phyloP scores from a whole-genome alignment of 2,888 invertebrate genomes.

The Phyllotreta striolata region DNA sequence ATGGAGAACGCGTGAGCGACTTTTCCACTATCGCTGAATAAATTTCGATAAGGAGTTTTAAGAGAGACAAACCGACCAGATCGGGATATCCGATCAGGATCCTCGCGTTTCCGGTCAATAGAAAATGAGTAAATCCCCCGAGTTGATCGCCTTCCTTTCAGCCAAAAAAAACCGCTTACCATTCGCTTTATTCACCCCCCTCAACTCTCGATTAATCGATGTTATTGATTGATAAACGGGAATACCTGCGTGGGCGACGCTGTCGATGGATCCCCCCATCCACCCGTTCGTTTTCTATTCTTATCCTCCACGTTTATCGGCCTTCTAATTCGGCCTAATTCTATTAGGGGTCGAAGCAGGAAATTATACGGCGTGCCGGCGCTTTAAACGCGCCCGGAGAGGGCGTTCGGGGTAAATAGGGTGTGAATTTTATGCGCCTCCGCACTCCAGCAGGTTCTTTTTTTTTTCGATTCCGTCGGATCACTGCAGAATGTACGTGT shows the following conservation, averaged over 20 bases:
- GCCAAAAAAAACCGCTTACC: neutral
- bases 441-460: no score
- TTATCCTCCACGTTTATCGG: slow-evolving; percentile 15
- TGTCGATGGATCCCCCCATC: neutral
- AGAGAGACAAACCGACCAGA: neutral
- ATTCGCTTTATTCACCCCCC: neutral
- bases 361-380: slow-evolving; percentile 12
- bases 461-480: no score
- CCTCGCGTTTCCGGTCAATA: slow-evolving; percentile 15
- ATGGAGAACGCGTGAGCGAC: no score
- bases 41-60: no score
- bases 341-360: slow-evolving; percentile 17
- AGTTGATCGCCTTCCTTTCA: neutral
- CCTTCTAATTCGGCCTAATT: slow-evolving; percentile 18
- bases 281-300: slow-evolving; percentile 12
- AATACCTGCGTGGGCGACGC: neutral
- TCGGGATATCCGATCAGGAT: slow-evolving; percentile 17
- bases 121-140: slow-evolving; percentile 7
- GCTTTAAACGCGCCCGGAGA: slow-evolving; percentile 1
- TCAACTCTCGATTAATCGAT: neutral
- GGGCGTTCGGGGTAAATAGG: neutral
- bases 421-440: slow-evolving; percentile 5
- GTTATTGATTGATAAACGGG: neutral
- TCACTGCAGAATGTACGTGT: no score
- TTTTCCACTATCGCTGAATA: no score